Percentiles rank a stretch among this genome's conserved stretches.
These are phyloP conservation scores for Molanna angustata DNA, from an alignment of 2,888 invertebrate species.

Conservation along the genomic window DNA sequence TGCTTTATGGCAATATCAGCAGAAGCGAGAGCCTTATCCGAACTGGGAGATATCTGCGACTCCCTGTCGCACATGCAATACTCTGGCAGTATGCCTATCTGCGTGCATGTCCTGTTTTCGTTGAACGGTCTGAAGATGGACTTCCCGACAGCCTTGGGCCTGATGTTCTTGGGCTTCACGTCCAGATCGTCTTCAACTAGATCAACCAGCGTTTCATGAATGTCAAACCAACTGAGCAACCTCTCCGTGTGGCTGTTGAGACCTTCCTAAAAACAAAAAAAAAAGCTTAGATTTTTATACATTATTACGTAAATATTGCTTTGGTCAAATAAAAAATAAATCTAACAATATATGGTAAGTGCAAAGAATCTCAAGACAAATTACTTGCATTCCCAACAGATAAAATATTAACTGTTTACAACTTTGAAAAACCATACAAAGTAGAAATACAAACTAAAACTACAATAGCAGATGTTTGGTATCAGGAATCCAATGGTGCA, in stretches of 20 bases:
- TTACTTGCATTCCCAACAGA: no score
- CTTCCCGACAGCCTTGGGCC: conserved; percentile 27
- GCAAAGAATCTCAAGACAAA: no score
- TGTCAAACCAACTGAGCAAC: conserved; percentile 31
- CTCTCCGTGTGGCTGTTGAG: conserved; percentile 23
- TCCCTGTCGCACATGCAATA: conserved; percentile 32
- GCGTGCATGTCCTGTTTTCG: conserved; percentile 29
- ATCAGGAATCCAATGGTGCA: no score
- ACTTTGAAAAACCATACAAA: no score
- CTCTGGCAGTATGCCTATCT: conserved; percentile 31
- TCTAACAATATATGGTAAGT: no score
- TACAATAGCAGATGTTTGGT: no score
- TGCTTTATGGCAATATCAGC: conserved; percentile 21
- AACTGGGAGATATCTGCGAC: conserved; percentile 23
- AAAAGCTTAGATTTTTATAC: neutral
- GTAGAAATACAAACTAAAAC: no score
- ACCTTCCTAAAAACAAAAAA: conserved; percentile 13
- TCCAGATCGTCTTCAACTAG: conserved; percentile 26
- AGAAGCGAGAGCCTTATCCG: conserved; percentile 22
- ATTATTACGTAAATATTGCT: no score
- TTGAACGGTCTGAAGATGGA: conserved; percentile 28
- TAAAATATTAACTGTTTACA: no score
- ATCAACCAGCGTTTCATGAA: conserved; percentile 29
- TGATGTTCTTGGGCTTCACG: conserved; percentile 10
- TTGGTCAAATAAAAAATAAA: no score